These are phyloP conservation scores for Pammene aurita DNA, from an alignment of 2,888 invertebrate species.

Conservation along the genomic window DNA sequence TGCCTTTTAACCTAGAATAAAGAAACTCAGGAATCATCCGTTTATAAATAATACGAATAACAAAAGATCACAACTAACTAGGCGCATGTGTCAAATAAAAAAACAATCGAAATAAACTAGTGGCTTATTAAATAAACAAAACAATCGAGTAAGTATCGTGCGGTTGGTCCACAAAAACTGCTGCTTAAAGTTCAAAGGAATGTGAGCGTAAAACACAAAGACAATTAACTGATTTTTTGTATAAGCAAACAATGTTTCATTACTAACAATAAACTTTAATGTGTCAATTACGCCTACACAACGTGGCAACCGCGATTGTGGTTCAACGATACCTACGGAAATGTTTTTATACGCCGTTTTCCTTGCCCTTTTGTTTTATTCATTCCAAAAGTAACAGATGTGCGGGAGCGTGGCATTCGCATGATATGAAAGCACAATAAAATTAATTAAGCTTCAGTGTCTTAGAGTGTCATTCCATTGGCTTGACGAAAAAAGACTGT, in stretches of 20 bases:
- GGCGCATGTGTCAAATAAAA: too few species aligned
- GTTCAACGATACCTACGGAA: constrained; percentile 48
- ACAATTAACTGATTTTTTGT: constrained; percentile 28
- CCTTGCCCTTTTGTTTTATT: constrained; percentile 49
- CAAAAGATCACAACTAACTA: too few species aligned
- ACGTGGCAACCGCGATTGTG: constrained; percentile 44
- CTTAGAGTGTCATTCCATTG: neutral
- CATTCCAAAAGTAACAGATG: constrained; percentile 37
- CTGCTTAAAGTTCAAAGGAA: constrained; percentile 29
- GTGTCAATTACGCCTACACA: constrained; percentile 45
- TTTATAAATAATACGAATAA: too few species aligned
- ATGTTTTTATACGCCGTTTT: constrained; percentile 51
- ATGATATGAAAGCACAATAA: constrained; percentile 35
- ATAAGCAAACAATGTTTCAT: constrained; percentile 43
- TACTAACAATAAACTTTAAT: constrained; percentile 48
- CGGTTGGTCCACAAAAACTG: constrained; percentile 21
- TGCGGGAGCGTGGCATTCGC: constrained; percentile 35
- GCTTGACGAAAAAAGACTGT: neutral
- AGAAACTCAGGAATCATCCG: too few species aligned
- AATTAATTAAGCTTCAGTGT: constrained; percentile 34
- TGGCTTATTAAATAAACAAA: neutral
- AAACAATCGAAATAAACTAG: too few species aligned
- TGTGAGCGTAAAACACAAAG: constrained; percentile 5
- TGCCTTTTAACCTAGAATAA: too few species aligned
- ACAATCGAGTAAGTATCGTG: neutral